phyloP scores from a whole-genome alignment of 1,140 invertebrate genomes.

The Teleopsis dalmanni region DNA sequence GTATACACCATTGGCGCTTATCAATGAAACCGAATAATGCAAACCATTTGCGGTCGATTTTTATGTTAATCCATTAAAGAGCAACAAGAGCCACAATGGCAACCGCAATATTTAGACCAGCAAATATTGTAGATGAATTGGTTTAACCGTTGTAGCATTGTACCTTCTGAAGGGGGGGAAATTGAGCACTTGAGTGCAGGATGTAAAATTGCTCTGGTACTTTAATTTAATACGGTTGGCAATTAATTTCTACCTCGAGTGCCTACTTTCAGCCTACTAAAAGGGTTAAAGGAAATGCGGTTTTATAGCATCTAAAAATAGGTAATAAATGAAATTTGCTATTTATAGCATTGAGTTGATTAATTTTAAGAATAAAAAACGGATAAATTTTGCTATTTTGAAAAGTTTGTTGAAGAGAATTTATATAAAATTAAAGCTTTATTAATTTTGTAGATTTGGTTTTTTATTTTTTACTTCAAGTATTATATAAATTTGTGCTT shows the following conservation, averaged over 20 bases:
- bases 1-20: background rate
- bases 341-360: background rate
- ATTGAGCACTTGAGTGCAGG: background rate
- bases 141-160: background rate
- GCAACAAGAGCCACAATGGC: background rate
- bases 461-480: too few species aligned
- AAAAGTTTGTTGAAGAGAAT: background rate
- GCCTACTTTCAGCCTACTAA: background rate
- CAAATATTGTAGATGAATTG: background rate
- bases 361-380: too few species aligned
- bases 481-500: too few species aligned
- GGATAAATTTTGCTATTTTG: background rate
- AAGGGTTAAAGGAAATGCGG: too few species aligned
- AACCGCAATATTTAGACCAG: too few species aligned
- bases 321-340: background rate
- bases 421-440: background rate
- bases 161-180: too few species aligned
- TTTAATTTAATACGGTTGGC: background rate
- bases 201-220: background rate
- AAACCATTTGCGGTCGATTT: conserved; percentile 2
- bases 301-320: background rate
- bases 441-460: too few species aligned
- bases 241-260: background rate
- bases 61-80: conserved; percentile 1
- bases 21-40: conserved; percentile 1